Evolutionary conservation across 1,140 invertebrate genomes (phyloP).

Genomic region (Brachionus paranguensis): DNA sequence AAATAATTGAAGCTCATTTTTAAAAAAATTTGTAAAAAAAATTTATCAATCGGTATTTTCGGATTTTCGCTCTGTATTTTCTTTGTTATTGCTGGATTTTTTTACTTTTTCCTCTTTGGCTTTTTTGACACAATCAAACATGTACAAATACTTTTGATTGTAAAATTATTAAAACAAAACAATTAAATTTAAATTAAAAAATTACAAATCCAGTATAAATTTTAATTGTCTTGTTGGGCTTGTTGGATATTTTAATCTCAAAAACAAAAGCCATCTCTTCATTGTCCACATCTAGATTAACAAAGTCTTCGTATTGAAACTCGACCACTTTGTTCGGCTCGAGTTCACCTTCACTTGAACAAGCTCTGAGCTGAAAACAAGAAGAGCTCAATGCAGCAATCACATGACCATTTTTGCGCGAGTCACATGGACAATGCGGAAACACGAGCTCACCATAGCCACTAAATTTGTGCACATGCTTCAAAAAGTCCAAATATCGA

Average conservation of each 20-base stretch:
- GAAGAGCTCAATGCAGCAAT: constrained; percentile 68
- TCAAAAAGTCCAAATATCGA: constrained; percentile 65
- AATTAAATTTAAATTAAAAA: not conserved
- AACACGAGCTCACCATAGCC: constrained; percentile 87
- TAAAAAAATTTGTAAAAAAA: not conserved
- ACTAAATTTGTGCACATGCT: constrained; percentile 72
- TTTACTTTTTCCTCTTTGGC: not conserved
- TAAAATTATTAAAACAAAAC: not conserved
- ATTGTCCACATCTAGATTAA: constrained; percentile 69
- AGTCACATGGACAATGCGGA: constrained; percentile 89
- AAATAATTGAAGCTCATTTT: not conserved
- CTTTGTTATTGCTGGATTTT: not conserved
- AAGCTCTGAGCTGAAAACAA: constrained; percentile 76
- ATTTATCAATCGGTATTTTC: not conserved
- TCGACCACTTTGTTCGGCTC: constrained; percentile 58
- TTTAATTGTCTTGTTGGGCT: constrained; percentile 34
- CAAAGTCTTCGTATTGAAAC: constrained; percentile 31
- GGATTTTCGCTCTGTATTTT: not conserved
- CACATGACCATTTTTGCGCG: constrained; percentile 81
- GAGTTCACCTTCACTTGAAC: constrained; percentile 73
- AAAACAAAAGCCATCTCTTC: constrained; percentile 81
- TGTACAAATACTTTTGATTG: not conserved
- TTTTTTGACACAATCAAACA: constrained; percentile 28
- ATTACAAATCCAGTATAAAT: constrained; percentile 38
- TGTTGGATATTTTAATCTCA: constrained; percentile 53